Evolutionary conservation across 2,888 invertebrate species (phyloP).

Genomic region (Pherbina coryleti): DNA sequence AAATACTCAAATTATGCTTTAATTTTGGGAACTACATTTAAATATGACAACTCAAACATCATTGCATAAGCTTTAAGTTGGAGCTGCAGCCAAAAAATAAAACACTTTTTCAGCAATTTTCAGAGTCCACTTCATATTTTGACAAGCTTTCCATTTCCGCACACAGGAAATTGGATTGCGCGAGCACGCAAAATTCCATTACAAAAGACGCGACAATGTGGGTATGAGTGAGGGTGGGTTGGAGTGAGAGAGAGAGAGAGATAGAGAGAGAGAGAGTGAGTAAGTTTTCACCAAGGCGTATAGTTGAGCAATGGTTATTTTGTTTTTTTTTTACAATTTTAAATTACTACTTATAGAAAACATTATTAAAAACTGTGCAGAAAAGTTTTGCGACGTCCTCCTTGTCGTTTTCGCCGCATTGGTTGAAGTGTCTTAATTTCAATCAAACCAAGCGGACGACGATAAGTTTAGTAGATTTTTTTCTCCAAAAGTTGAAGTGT

Average conservation of each 20-base stretch:
- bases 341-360: not conserved
- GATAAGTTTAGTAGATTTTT: not conserved
- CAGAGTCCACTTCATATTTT: slow-evolving; percentile 41
- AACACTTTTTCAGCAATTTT: not conserved
- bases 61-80: too few relatives aligned
- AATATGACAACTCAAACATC: too few relatives aligned
- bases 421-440: slow-evolving; percentile 17
- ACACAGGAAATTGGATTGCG: slow-evolving; percentile 66
- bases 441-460: not conserved
- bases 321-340: not conserved
- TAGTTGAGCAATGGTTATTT: not conserved
- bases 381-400: not conserved
- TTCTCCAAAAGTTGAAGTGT: not conserved
- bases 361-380: not conserved
- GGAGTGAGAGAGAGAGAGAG: not conserved
- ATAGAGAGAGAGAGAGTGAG: not conserved
- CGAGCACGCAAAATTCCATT: slow-evolving; percentile 67
- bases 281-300: not conserved
- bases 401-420: not conserved
- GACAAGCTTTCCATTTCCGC: slow-evolving; percentile 60
- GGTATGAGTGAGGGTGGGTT: not conserved
- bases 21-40: too few relatives aligned
- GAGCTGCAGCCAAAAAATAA: too few relatives aligned
- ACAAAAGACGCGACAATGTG: slow-evolving; percentile 50
- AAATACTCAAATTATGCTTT: too few relatives aligned